These are phyloP conservation scores for Garrulus glandarius DNA, from an alignment of 2,797 vertebrate genomes.

Conservation along the genomic window DNA sequence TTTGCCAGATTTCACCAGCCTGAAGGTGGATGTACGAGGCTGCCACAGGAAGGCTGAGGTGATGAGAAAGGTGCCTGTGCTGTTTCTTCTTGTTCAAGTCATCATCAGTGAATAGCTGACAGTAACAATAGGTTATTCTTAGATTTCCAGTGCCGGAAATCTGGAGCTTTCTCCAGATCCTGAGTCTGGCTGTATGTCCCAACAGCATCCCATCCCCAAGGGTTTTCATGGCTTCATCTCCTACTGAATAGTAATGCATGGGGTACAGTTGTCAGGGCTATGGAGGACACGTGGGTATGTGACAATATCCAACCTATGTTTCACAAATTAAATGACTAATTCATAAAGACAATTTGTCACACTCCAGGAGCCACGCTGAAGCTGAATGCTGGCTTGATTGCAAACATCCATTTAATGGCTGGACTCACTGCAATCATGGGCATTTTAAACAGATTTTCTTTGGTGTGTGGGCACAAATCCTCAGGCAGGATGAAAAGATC, in stretches of 20 bases:
- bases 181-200: neutral
- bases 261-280: neutral
- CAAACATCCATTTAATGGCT: conserved; percentile 29
- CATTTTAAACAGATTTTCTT: neutral
- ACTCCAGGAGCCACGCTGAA: neutral
- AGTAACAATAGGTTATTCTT: neutral
- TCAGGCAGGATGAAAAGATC: conserved; percentile 24
- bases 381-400: conserved; percentile 59
- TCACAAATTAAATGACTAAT: conserved; percentile 61
- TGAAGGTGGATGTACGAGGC: fast-evolving
- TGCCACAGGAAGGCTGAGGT: neutral
- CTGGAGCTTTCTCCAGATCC: neutral
- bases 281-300: neutral
- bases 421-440: neutral
- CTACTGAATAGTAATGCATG: neutral
- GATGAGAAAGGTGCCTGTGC: neutral
- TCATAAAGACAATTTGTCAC: conserved; percentile 48
- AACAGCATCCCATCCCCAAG: neutral
- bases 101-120: neutral
- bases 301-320: conserved; percentile 41
- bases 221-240: neutral
- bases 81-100: neutral
- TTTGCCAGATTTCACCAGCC: neutral
- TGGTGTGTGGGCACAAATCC: neutral
- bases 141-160: neutral